phyloP scores from a whole-genome alignment of 2,888 invertebrate genomes.

The Ferrisia virgata region DNA sequence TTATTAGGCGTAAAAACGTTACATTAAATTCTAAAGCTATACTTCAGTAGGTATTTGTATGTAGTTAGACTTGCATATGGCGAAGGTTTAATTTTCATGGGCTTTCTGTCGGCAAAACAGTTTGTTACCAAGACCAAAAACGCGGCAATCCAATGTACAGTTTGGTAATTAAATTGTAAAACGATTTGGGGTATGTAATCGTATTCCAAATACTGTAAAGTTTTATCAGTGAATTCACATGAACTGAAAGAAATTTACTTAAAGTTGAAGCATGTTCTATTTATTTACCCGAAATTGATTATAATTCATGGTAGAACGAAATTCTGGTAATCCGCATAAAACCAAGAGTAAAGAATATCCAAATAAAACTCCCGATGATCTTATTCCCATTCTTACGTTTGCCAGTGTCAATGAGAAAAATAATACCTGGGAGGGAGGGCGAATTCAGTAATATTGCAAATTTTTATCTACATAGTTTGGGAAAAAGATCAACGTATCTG shows the following conservation, averaged over 20 bases:
- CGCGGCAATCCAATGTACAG: background rate
- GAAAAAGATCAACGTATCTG: background rate
- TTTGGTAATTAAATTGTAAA: background rate
- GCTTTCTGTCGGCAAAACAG: background rate
- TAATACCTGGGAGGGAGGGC: too few species aligned
- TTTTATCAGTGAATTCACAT: background rate
- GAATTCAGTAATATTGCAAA: background rate
- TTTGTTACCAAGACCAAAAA: background rate
- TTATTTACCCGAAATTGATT: background rate
- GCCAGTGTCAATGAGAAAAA: conserved; percentile 68
- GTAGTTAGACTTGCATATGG: background rate
- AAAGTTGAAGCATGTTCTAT: background rate
- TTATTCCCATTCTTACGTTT: conserved; percentile 80
- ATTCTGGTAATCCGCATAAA: conserved; percentile 70
- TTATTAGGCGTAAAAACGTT: too few species aligned
- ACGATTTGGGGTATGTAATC: background rate
- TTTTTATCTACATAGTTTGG: too few species aligned
- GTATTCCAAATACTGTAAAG: background rate
- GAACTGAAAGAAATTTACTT: background rate
- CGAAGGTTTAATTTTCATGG: background rate
- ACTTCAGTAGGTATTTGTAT: background rate
- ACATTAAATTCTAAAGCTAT: too few species aligned
- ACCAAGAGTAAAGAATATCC: conserved; percentile 82
- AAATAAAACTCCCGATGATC: conserved; percentile 88
- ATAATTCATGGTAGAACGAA: conserved; percentile 60